phyloP scores from a whole-genome alignment of 2,888 invertebrate genomes.

The Agrochola macilenta region DNA sequence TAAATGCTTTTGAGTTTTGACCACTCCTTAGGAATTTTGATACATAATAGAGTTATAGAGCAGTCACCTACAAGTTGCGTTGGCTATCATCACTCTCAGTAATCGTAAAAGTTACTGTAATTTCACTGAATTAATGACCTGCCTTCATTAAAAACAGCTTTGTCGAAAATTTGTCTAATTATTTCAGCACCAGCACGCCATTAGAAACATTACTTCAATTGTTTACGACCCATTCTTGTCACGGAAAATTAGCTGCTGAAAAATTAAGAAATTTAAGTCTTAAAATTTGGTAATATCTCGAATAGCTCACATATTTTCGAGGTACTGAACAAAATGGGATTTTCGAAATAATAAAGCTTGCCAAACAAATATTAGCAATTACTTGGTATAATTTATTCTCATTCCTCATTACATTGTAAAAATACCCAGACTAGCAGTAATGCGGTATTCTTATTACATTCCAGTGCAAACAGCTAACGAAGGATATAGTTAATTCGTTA shows the following conservation, averaged over 20 bases:
- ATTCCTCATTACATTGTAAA: neutral
- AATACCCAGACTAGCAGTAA: neutral
- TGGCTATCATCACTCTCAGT: neutral
- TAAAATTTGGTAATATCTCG: neutral
- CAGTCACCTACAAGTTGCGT: neutral
- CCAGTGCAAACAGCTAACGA: neutral
- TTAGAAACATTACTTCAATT: conserved; percentile 30
- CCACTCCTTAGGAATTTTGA: neutral
- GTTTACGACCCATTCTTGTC: conserved; percentile 38
- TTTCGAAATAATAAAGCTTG: neutral
- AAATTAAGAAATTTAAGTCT: conserved; percentile 1
- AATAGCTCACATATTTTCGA: conserved; percentile 1
- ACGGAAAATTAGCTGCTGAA: conserved; percentile 18
- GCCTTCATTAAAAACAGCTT: conserved; percentile 20
- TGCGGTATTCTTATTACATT: neutral
- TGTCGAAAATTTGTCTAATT: conserved; percentile 40
- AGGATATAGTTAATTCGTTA: neutral
- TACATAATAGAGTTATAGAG: neutral
- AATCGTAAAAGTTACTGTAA: conserved; percentile 8
- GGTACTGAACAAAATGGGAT: neutral
- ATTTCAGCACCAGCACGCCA: conserved; percentile 12
- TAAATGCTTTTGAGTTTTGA: too few species aligned
- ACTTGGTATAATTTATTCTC: neutral
- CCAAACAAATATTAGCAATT: neutral
- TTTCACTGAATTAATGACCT: conserved; percentile 14